Evolutionary conservation across 2,113 vertebrate genomes (phyloP), one percentile per base, ranked within the genome.

Genomic region (Seriola aureovittata): DNA sequence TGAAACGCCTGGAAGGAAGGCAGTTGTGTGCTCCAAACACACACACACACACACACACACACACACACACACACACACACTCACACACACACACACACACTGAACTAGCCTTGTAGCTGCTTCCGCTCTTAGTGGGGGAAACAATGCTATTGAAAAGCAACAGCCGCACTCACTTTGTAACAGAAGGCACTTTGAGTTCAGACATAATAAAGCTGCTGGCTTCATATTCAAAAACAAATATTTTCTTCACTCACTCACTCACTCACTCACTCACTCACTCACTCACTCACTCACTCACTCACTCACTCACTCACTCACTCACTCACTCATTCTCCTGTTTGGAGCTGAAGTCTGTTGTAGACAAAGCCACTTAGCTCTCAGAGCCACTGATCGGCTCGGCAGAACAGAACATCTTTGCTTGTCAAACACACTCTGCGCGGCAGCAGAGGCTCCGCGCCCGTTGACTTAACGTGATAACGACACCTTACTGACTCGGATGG

Each of bases 121-220:
- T 90, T 93, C 88, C 81, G 63, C 54, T 75, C 66, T 79, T 38
- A 52, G 42, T 70, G 44, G 68, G 58, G 78, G 44, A 74, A 92
- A 91, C 92, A 92, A 92, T 91, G 76, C 76, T 14, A 66, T 72
- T 70, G 84, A 81, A 82, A 63, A 67, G 72, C n/a, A 59, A 55
- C 74, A 19, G 38, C 67, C 19, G 19, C 19, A 6, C 50, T n/a
- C 59, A 13, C 3, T 62, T 14, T 48, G 55, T 9, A 60, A 46
- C 72, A 82, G 73, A 69, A 71, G 32, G 29, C 46, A 21, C n/a
- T 74, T 66, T 48, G 57, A 78, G 52, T 63, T 75, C 13, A 82
- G 54, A 48, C 21, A 69, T 29, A 85, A 74, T 59, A 65, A 11
- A 42, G 60, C 65, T 32, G 80, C 46, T 34, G 44, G 21, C 58